Base-by-base conservation (phyloP, 2,113 vertebrate genomes). In the Rhinolophus sinicus region DNA sequence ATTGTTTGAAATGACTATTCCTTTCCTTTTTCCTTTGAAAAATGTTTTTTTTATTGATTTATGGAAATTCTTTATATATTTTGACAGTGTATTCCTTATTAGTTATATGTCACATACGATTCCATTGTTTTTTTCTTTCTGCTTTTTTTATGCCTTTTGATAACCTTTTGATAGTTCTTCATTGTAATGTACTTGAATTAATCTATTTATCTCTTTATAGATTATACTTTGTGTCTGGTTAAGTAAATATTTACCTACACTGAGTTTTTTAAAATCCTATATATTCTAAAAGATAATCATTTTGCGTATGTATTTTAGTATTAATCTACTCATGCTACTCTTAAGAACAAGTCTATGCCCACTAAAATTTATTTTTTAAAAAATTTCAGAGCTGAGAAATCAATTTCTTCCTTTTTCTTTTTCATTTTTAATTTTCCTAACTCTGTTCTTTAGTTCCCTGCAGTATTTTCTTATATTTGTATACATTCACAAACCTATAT, bases 391-490 rank as follows among this genome's bases (percentile, higher is more conserved):
- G 33, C 38, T 72, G 12, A 78, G 47, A 84, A 77, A 10, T 11
- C 0, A 4, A 18, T 44, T 12, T 70, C 16, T 80, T 6, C 5
- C 1, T 3, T 33, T 26, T 40, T 62, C 6, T 38, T 6, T 72
- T 88, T 26, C 8, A 69, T 8, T 73, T 33, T n/a, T 75, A 60
- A 75, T 19, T 60, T 30, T 40, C 3, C 5, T 47, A 52, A 60
- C 8, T 84, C 21, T 70, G 6, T 35, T 94, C 16, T n/a, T n/a
- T 73, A 28, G 30, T n/a, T 73, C 21, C 16, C 15, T 60, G 30
- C 3, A 52, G 10, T 44, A 3, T 58, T 54, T 75, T 88, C 44
- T 64, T 88, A n/a, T 26, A 67, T 58, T 47, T 67, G 3, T 54
- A 18, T 15, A 50, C 15, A 12, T 30, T 12, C 16, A 62, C n/a